phyloP scores from a whole-genome alignment of 2,113 vertebrate species.

The Phaetusa simplex region DNA sequence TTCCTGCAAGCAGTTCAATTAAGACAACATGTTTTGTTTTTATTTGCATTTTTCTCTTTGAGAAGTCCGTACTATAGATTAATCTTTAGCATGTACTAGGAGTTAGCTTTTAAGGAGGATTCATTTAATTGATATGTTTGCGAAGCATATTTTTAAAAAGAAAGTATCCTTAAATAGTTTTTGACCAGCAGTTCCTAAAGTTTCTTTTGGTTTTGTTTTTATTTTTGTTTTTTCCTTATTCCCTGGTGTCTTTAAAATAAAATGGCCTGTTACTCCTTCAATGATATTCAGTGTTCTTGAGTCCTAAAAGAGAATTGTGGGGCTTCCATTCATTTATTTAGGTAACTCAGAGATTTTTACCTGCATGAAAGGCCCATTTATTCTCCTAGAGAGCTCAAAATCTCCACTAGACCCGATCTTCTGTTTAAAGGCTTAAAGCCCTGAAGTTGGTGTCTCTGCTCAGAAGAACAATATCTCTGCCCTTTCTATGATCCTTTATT shows the following conservation, averaged over 20 bases:
- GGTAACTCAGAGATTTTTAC: background rate
- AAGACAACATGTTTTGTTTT: background rate
- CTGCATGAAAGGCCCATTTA: background rate
- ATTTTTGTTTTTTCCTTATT: background rate
- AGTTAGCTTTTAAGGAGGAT: background rate
- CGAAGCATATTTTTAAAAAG: background rate
- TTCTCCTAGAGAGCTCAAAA: background rate
- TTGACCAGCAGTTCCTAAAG: background rate
- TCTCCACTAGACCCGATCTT: background rate
- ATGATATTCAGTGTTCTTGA: background rate
- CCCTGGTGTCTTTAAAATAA: background rate
- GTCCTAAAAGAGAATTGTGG: background rate
- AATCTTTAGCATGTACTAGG: background rate
- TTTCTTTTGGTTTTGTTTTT: background rate
- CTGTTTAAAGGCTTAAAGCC: background rate
- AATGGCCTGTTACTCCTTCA: background rate
- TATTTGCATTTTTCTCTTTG: conserved; percentile 9
- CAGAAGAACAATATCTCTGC: background rate
- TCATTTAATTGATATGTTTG: background rate
- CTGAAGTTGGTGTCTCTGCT: background rate
- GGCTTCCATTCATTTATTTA: background rate
- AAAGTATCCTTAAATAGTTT: background rate
- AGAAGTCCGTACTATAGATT: background rate
- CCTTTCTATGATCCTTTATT: background rate
- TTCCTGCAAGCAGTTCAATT: background rate